Percentiles rank a stretch among this genome's conserved stretches.
Evolutionary conservation across 2,113 vertebrate species (phyloP).

Genomic region (Pelvicachromis taeniatus): DNA sequence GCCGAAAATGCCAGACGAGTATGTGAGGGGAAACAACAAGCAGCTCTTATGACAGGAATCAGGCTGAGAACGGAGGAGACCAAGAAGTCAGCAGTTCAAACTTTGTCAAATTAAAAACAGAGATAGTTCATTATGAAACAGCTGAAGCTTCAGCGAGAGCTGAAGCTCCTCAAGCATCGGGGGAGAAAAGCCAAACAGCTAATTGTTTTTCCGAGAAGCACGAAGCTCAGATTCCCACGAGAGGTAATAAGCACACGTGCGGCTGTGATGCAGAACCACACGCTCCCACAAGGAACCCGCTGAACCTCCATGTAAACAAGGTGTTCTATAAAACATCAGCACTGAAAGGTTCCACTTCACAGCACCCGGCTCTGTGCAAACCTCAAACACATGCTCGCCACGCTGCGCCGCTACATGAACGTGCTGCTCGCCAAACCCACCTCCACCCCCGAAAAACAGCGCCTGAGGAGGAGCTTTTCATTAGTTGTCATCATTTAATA

Average conservation of each 20-base stretch:
- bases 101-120: background rate
- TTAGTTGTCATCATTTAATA: background rate
- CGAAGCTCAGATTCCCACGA: background rate
- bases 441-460: background rate
- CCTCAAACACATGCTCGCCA: background rate
- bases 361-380: background rate
- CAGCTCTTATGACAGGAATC: background rate
- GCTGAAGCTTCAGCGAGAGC: no score
- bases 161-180: background rate
- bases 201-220: constrained; percentile 18
- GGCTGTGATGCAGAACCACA: constrained; percentile 2
- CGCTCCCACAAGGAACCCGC: constrained; percentile 13
- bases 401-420: background rate
- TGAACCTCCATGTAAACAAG: constrained; percentile 20
- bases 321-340: constrained; percentile 10
- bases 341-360: constrained; percentile 9
- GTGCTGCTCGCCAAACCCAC: background rate
- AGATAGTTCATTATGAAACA: background rate
- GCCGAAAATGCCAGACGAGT: constrained; percentile 10
- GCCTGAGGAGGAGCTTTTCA: background rate
- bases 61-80: background rate
- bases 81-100: background rate
- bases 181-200: background rate
- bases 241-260: background rate
- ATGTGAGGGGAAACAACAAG: constrained; percentile 5